Percentiles rank a stretch among this genome's conserved stretches.
Conservation (phyloP, 37 sponge, comb jelly and placozoan genomes). For the Agelas oroides region DNA sequence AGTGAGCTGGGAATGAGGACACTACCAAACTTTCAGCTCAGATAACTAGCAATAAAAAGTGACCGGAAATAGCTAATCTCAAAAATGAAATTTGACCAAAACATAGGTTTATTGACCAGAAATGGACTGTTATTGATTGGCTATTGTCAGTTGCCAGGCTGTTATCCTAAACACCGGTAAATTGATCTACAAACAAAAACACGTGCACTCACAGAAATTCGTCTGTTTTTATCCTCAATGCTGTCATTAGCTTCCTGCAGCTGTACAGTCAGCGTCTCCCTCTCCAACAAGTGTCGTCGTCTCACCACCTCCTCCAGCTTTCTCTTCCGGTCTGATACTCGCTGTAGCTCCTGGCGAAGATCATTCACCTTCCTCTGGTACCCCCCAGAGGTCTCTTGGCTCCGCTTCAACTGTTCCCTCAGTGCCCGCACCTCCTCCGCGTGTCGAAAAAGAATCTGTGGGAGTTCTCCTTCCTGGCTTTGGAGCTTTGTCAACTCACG, state of each 20-base stretch:
- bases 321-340: constrained; percentile 37
- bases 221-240: constrained; percentile 37
- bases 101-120: too few species aligned
- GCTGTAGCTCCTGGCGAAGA: constrained; percentile 5
- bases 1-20: too few species aligned
- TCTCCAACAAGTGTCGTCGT: constrained; percentile 49
- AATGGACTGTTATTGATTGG: too few species aligned
- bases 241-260: constrained; percentile 13
- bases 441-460: constrained; percentile 62
- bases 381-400: constrained; percentile 22
- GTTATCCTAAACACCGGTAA: too few species aligned
- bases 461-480: constrained; percentile 64
- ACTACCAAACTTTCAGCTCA: too few species aligned
- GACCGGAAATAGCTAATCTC: too few species aligned
- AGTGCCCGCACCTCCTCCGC: constrained; percentile 53
- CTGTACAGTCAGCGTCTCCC: constrained; percentile 40
- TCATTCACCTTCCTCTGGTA: constrained; percentile 35
- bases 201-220: constrained; percentile 62
- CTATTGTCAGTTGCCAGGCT: too few species aligned
- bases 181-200: too few species aligned
- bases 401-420: constrained; percentile 40
- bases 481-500: constrained; percentile 38
- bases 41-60: too few species aligned
- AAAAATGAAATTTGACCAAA: too few species aligned
- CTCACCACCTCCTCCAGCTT: constrained; percentile 41